These are phyloP conservation scores for Halichondria panicea DNA, from an alignment of 37 sponge, comb jelly and placozoan genomes.

Conservation along the genomic window DNA sequence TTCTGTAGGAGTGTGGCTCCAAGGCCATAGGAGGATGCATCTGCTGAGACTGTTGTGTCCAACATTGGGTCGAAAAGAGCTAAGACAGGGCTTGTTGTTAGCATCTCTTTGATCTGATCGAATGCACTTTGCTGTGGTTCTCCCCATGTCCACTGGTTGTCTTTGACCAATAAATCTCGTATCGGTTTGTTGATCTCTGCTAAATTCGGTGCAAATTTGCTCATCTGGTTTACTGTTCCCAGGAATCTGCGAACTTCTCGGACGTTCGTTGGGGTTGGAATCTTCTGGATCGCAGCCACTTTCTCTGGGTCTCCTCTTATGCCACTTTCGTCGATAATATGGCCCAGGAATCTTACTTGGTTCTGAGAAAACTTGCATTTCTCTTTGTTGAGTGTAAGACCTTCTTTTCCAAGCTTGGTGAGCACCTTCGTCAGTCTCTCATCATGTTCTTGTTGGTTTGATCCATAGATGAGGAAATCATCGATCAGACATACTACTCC, in stretches of 20 bases:
- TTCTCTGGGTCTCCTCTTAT: conserved; percentile 30
- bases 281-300: conserved; percentile 9
- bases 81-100: conserved; percentile 3
- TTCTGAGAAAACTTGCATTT: conserved; percentile 11
- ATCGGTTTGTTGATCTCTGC: conserved; percentile 38
- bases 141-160: conserved; percentile 35
- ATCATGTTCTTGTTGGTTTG: conserved; percentile 22
- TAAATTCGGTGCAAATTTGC: conserved; percentile 26
- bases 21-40: conserved; percentile 26
- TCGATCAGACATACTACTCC: conserved; percentile 33
- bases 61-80: conserved; percentile 29
- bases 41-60: conserved; percentile 17
- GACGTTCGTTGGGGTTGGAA: conserved; percentile 19
- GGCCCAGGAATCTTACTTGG: conserved; percentile 19
- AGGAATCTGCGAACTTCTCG: conserved; percentile 38
- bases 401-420: not conserved
- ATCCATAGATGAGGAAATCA: conserved; percentile 27
- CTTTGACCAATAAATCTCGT: conserved; percentile 15
- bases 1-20: conserved; percentile 42
- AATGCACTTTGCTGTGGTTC: conserved; percentile 35
- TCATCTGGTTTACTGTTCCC: conserved; percentile 44
- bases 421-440: conserved; percentile 9
- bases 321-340: conserved; percentile 4
- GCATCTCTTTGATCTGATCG: conserved; percentile 14
- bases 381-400: conserved; percentile 29